Base-by-base conservation (phyloP, 2,797 vertebrate genomes). In the Uromys caudimaculatus region DNA sequence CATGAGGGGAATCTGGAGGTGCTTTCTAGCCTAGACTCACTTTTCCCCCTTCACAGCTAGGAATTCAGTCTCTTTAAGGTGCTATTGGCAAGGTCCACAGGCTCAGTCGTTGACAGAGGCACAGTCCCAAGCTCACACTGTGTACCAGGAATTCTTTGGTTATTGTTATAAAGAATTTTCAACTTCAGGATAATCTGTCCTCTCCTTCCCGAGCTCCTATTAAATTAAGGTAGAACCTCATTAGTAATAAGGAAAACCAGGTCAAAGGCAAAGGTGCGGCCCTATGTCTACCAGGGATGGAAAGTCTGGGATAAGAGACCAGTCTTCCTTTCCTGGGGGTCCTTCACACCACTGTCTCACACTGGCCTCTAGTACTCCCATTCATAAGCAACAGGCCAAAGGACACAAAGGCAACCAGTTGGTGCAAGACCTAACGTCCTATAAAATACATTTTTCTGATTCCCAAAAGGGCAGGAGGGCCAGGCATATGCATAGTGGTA, bases 161-260 rank as follows among this genome's bases (percentile, higher is more conserved):
- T 50, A 50, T 83, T 52, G 60, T 89, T 54, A 29, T 60, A 54
- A 85, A 84, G 71, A 77, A 83, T 50, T 79, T 60, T 87, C 58
- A 27, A 2, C 76, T 93, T 93, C 41, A 85, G 89, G 79, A 83
- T 87, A 92, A 17, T 21, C 56, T 41, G 0, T 44, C 11, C 47
- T 3, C 11, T 83, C 83, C 82, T 69, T 93, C 38, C 50, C 6
- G 29, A 54, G 77, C 58, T 24, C 21, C 3, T 89, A 47, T 38
- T 69, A 87, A 56, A 41, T 38, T n/a, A 52, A 41, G 69, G 35
- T 84, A 81, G 69, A 58, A 69, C 60, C 73, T 58, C 1, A 7
- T 32, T 29, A 14, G 19, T 67, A 64, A 94, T 50, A 71, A 82
- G 23, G 90, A 84, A 90, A 58, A 52, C 54, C 56, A 58, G 16